A percentile compares a stretch with the other conserved stretches of the same genome.
phyloP scores from a whole-genome alignment of 2,113 vertebrate species.

The Boulengeromyrus knoepffleri region DNA sequence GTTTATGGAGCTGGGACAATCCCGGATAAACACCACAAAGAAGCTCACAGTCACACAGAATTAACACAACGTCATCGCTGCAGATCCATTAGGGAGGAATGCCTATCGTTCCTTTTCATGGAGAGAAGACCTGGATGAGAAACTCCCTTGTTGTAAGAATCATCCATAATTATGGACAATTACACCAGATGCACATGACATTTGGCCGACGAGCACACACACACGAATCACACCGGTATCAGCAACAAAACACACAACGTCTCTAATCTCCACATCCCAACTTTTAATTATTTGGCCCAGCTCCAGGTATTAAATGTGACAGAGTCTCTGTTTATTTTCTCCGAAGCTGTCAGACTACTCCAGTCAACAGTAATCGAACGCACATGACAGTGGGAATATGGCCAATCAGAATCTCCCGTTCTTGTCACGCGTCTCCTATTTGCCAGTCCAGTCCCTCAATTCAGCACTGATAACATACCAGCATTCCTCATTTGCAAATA shows the following conservation, averaged over 20 bases:
- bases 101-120: not conserved
- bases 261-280: not conserved
- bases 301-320: slow-evolving; percentile 14
- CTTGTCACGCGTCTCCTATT: slow-evolving; percentile 43
- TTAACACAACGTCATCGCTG: slow-evolving; percentile 34
- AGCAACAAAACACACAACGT: not conserved
- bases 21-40: slow-evolving; percentile 7
- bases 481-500: slow-evolving; percentile 51
- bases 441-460: slow-evolving; percentile 1
- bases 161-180: not conserved
- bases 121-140: not conserved
- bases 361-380: slow-evolving; percentile 39
- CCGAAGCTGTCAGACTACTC: slow-evolving; percentile 3
- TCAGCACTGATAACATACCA: slow-evolving; percentile 35
- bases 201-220: not conserved
- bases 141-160: slow-evolving; percentile 16
- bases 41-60: slow-evolving; percentile 39
- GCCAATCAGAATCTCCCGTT: slow-evolving; percentile 25
- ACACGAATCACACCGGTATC: not conserved
- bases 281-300: not conserved
- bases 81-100: slow-evolving; percentile 2
- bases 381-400: slow-evolving; percentile 44
- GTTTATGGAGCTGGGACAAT: not conserved
- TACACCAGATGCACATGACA: slow-evolving; percentile 10
- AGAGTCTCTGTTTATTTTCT: not conserved